Evolutionary conservation across 2,113 vertebrate species (phyloP).

Genomic region (Cephalophus harveyi): DNA sequence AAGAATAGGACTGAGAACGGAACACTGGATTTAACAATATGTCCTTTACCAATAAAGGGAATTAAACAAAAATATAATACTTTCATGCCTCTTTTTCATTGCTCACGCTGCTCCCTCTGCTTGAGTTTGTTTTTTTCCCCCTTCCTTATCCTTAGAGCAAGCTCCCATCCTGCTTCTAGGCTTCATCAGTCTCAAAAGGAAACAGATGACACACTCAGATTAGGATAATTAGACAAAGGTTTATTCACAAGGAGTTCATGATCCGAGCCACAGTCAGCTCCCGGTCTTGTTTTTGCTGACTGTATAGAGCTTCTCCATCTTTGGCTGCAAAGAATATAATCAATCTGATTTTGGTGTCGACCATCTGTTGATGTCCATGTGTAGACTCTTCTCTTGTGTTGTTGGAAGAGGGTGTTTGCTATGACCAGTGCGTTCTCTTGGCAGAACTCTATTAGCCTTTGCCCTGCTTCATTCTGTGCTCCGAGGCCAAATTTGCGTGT

Average conservation of each 20-base stretch:
- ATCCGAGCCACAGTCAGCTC: no score
- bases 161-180: background rate
- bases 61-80: background rate
- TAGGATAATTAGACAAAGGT: background rate
- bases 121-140: background rate
- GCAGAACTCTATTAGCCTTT: no score
- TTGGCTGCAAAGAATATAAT: no score
- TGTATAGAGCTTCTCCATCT: constrained; percentile 38
- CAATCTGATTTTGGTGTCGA: no score
- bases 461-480: no score
- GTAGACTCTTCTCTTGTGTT: no score
- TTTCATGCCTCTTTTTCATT: background rate
- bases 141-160: background rate
- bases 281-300: no score
- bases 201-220: constrained; percentile 19
- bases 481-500: no score
- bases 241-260: background rate
- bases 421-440: no score
- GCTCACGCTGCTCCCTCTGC: background rate
- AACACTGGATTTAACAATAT: background rate
- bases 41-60: background rate
- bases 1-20: background rate
- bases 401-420: no score
- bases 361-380: no score
- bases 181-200: background rate